A percentile compares a stretch with the other conserved stretches of the same genome.
These are phyloP conservation scores for Enteromius paludinosus DNA, from an alignment of 2,797 vertebrate species.

Conservation along the genomic window DNA sequence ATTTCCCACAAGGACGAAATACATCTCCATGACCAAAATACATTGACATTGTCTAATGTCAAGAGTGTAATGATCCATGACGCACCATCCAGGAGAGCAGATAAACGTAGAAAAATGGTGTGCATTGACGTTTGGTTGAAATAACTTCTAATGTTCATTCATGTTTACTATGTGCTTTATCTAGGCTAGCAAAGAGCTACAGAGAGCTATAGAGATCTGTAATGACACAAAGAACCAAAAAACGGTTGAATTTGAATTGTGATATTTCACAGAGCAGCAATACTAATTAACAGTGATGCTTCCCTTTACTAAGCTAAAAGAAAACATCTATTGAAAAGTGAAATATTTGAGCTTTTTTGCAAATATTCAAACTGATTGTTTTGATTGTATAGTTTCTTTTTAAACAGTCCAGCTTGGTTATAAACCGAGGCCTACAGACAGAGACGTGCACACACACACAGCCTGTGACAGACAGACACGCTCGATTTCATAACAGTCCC, in stretches of 20 bases:
- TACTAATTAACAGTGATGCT: background rate
- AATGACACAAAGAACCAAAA: background rate
- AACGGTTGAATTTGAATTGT: background rate
- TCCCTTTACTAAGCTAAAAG: background rate
- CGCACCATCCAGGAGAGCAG: background rate
- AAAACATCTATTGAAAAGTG: background rate
- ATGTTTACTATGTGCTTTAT: background rate
- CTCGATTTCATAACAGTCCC: constrained; percentile 23
- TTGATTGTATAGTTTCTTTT: background rate
- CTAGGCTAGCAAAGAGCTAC: background rate
- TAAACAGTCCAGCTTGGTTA: constrained; percentile 34
- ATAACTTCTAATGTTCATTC: background rate
- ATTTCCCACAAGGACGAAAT: background rate
- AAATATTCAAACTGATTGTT: background rate
- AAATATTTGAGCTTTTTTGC: background rate
- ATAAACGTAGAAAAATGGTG: too few relatives aligned
- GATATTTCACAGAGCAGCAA: background rate
- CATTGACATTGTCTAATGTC: background rate
- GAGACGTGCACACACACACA: constrained; percentile 6
- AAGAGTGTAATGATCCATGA: background rate
- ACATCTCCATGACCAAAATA: background rate
- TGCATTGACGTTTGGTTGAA: background rate
- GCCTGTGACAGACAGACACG: constrained; percentile 24
- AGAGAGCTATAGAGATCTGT: background rate
- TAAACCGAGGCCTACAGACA: constrained; percentile 16